These are phyloP conservation scores for Lysandra coridon DNA, from an alignment of 2,888 invertebrate species.

Conservation along the genomic window DNA sequence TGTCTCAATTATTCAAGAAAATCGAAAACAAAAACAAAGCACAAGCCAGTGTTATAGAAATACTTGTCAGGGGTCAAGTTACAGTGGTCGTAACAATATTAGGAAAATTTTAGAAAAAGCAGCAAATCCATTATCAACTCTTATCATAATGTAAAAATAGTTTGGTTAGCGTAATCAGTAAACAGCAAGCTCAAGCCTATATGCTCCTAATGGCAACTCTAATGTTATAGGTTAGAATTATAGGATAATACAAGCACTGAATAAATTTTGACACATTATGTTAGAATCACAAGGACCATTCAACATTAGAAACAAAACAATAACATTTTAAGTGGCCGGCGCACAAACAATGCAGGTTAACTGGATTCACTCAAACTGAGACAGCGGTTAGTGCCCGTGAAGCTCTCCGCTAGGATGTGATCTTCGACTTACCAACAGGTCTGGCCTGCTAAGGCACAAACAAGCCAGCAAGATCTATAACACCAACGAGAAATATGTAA, in stretches of 20 bases:
- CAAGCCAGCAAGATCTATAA: slow-evolving; percentile 88
- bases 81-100: neutral
- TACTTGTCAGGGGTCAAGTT: slow-evolving; percentile 10
- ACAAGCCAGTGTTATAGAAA: slow-evolving; percentile 16
- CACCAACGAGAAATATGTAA: slow-evolving; percentile 79
- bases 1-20: neutral
- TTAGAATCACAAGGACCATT: slow-evolving; percentile 81
- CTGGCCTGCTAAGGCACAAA: slow-evolving; percentile 87
- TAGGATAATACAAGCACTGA: slow-evolving; percentile 46
- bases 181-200: slow-evolving; percentile 26
- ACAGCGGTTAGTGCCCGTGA: slow-evolving; percentile 69
- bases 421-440: slow-evolving; percentile 85
- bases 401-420: slow-evolving; percentile 67
- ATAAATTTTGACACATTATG: slow-evolving; percentile 47
- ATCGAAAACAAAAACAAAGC: slow-evolving; percentile 1
- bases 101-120: slow-evolving; percentile 17
- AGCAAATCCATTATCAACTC: neutral
- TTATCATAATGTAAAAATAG: slow-evolving; percentile 9
- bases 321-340: slow-evolving; percentile 58
- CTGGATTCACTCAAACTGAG: slow-evolving; percentile 66
- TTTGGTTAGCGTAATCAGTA: slow-evolving; percentile 20
- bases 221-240: slow-evolving; percentile 36
- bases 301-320: slow-evolving; percentile 67
- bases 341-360: slow-evolving; percentile 79
- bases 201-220: neutral